Evolutionary conservation across 2,888 invertebrate genomes (phyloP), one percentile per base, ranked within the genome.

Genomic region (Polyommatus iphigenia): DNA sequence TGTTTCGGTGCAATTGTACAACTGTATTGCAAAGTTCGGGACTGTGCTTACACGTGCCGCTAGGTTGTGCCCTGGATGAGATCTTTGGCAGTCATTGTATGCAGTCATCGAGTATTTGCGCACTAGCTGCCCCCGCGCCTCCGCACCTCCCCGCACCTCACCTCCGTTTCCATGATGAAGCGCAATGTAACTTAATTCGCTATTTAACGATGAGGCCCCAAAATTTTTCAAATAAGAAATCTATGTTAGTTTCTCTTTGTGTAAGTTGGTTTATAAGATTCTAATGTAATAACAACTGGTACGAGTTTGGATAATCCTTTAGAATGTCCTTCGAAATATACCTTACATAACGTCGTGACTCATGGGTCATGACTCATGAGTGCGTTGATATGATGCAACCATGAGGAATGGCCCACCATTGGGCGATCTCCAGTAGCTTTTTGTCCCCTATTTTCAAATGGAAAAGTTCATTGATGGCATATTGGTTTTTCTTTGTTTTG

Each of bases 51-150:
- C 93, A 94, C 93, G 93, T 93, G 93, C 91, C 93, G 90, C 87
- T 82, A 83, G 86, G 87, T 88, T 89, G 87, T 90, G 86, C 84
- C 88, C 89, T 90, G 90, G 92, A 92, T 93, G 93, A 92, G 93
- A 91, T 91, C 89, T 90, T 90, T 89, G 90, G 89, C 91, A 90
- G 90, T 88, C 91, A 91, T 92, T 93, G 93, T 92, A 92, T 94
- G 93, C 93, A 92, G 88, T 87, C 84, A 83, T 84, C 83, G 85
- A 81, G 90, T 90, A 90, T 91, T 91, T 90, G 91, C 90, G 90
- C 88, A 87, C 86, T 84, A 83, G 84, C 85, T 84, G 81, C 84
- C 83, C 82, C 83, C 81, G 82, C 81, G 81, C 81, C 81, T 79
- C 79, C 81, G 71, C 72, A 77, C 79, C 82, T 54, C 82, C 18